phyloP scores from a whole-genome alignment of 2,888 invertebrate species.

The Melanchra persicariae region DNA sequence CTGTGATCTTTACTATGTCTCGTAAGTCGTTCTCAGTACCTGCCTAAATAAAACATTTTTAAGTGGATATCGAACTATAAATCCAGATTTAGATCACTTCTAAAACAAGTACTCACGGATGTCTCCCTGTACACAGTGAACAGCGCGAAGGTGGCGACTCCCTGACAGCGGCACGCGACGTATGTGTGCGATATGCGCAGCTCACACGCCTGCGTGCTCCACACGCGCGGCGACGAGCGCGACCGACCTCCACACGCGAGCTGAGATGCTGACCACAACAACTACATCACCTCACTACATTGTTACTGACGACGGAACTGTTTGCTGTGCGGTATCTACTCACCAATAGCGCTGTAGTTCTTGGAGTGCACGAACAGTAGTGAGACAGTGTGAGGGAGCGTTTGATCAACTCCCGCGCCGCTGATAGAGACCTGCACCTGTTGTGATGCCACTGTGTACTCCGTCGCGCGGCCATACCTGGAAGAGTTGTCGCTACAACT shows the following conservation, averaged over 20 bases:
- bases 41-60: constrained; percentile 72
- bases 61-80: not conserved
- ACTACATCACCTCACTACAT: constrained; percentile 7
- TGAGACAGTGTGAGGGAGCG: constrained; percentile 81
- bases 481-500: constrained; percentile 78
- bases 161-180: constrained; percentile 83
- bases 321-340: constrained; percentile 54
- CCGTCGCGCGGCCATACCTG: constrained; percentile 92
- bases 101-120: constrained; percentile 74
- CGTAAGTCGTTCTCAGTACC: constrained; percentile 84
- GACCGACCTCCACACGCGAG: constrained; percentile 83
- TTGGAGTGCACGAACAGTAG: constrained; percentile 82
- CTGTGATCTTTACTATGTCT: constrained; percentile 84
- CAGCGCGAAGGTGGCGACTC: constrained; percentile 84
- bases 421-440: constrained; percentile 82
- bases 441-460: constrained; percentile 92
- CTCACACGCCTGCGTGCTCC: constrained; percentile 85
- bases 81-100: not conserved
- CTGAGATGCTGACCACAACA: constrained; percentile 76
- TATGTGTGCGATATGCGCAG: constrained; percentile 83
- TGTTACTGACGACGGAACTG: not conserved
- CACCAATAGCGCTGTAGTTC: constrained; percentile 85
- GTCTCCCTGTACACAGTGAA: constrained; percentile 83
- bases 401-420: constrained; percentile 79
- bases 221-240: constrained; percentile 86